Percentiles rank a stretch among this genome's conserved stretches.
Evolutionary conservation across 2,797 vertebrate genomes (phyloP).

Genomic region (Sciurus carolinensis): DNA sequence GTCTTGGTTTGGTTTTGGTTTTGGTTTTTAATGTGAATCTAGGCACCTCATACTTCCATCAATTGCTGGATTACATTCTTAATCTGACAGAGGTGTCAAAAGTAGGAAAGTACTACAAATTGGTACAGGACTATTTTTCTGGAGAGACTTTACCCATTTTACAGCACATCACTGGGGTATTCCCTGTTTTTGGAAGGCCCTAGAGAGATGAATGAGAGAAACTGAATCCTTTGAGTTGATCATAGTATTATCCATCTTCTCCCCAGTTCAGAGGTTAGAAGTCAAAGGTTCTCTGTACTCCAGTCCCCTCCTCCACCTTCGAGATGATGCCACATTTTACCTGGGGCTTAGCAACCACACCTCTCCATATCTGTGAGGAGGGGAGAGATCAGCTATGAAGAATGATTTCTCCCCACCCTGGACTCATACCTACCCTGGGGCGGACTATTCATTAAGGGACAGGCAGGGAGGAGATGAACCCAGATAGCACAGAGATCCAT

Average conservation of each 20-base stretch:
- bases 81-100: neutral
- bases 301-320: neutral
- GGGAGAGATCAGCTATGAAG: neutral
- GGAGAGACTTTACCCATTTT: neutral
- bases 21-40: neutral
- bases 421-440: conserved; percentile 64
- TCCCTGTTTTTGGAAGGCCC: neutral
- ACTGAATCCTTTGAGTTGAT: conserved; percentile 46
- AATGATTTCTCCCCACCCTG: conserved; percentile 35
- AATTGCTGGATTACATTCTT: neutral
- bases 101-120: neutral
- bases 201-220: neutral
- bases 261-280: conserved; percentile 65
- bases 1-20: neutral
- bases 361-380: neutral
- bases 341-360: neutral
- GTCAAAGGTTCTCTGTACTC: conserved; percentile 3
- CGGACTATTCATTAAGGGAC: conserved; percentile 14
- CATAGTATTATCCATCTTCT: conserved; percentile 29
- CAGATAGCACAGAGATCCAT: conserved; percentile 71
- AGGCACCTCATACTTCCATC: neutral
- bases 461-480: conserved; percentile 8
- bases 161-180: neutral
- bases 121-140: neutral
- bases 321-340: conserved; percentile 20